Percentiles rank a stretch among this genome's conserved stretches.
Evolutionary conservation across 2,888 invertebrate species (phyloP).

Genomic region (Phaedon cochleariae): DNA sequence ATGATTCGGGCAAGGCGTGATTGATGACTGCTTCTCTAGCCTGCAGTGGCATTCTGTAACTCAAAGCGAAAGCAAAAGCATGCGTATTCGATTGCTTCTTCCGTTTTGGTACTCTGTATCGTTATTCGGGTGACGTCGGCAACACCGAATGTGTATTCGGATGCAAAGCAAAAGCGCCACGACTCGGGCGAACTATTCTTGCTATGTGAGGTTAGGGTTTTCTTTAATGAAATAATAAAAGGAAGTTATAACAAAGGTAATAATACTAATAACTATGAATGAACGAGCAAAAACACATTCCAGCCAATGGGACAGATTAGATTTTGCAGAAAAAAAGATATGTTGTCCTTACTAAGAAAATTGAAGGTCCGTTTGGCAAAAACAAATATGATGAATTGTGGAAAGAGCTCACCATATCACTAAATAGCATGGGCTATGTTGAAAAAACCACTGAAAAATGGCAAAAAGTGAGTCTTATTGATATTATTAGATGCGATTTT

Average conservation of each 20-base stretch:
- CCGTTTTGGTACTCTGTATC: too few species aligned
- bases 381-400: constrained; percentile 8
- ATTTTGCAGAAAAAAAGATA: constrained; percentile 4
- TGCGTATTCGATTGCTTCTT: constrained; percentile 1
- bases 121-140: constrained; percentile 9
- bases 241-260: too few species aligned
- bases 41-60: constrained; percentile 12
- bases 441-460: constrained; percentile 1
- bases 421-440: constrained; percentile 12
- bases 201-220: background rate
- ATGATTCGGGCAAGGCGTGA: too few species aligned
- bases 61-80: constrained; percentile 9
- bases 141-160: constrained; percentile 6
- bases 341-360: background rate
- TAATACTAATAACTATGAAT: background rate
- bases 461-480: constrained; percentile 5
- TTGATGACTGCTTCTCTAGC: too few species aligned
- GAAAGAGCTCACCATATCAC: constrained; percentile 2
- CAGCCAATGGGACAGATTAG: background rate
- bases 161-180: background rate
- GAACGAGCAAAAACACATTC: constrained; percentile 1
- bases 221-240: too few species aligned
- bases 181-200: background rate
- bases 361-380: constrained; percentile 6
- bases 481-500: background rate